These are phyloP conservation scores for Hemicentrotus pulcherrimus DNA, from an alignment of 35 echinoderm and acorn worm species.

Conservation along the genomic window DNA sequence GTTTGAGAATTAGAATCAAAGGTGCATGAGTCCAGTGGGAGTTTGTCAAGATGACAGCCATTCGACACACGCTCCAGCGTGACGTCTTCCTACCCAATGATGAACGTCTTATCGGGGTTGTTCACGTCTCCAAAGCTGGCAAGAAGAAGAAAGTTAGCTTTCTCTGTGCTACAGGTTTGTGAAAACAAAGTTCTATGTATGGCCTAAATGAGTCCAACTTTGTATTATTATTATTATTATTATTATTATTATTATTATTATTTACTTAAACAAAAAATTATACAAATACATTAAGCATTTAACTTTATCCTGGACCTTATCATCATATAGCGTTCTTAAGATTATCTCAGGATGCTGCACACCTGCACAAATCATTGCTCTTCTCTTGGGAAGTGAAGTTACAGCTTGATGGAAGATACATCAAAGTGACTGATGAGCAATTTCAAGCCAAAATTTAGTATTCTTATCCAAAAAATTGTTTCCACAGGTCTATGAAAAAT, in stretches of 20 bases:
- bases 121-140: slow-evolving; percentile 93
- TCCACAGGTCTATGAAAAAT: too few species aligned
- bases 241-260: background rate
- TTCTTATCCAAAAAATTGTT: too few species aligned
- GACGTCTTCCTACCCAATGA: slow-evolving; percentile 94
- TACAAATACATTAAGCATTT: too few species aligned
- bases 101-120: slow-evolving; percentile 92
- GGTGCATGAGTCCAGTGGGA: background rate
- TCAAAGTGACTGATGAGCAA: too few species aligned
- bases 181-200: background rate
- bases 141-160: slow-evolving; percentile 99
- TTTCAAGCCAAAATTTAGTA: too few species aligned
- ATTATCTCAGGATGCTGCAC: too few species aligned
- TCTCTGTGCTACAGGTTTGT: slow-evolving; percentile 89
- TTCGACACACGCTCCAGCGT: slow-evolving; percentile 88
- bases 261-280: too few species aligned
- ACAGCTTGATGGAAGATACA: too few species aligned
- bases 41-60: slow-evolving; percentile 80
- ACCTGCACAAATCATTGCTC: too few species aligned
- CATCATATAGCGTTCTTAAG: too few species aligned
- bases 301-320: too few species aligned
- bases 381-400: too few species aligned
- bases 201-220: background rate
- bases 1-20: background rate
- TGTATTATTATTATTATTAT: background rate